phyloP scores from a whole-genome alignment of 2,113 vertebrate genomes.

The Orycteropus afer region DNA sequence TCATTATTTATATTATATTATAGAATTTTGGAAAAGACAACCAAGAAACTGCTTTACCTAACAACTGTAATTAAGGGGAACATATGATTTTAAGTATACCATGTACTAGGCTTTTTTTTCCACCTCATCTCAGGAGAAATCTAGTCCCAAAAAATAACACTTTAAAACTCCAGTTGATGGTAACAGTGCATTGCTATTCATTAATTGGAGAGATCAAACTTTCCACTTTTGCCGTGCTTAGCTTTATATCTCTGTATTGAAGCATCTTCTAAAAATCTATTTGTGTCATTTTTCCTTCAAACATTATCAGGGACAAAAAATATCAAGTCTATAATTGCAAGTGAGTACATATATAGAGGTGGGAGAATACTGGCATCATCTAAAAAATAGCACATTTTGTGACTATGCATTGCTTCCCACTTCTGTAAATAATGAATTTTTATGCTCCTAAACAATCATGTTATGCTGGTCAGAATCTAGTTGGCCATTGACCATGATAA shows the following conservation, averaged over 20 bases:
- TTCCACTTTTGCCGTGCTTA: background rate
- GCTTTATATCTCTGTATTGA: background rate
- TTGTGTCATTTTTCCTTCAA: constrained; percentile 63
- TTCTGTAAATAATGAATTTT: constrained; percentile 53
- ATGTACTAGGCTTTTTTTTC: background rate
- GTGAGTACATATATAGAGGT: constrained; percentile 48
- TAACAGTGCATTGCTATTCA: background rate
- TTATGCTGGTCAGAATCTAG: background rate
- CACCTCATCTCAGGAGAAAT: background rate
- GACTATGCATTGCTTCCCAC: background rate
- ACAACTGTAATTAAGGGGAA: background rate
- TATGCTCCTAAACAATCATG: constrained; percentile 26
- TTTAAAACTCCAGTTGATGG: background rate
- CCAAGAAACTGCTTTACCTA: background rate
- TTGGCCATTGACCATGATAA: constrained; percentile 62
- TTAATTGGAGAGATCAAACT: constrained; percentile 10
- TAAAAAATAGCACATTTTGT: constrained; percentile 23
- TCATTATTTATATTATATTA: too few species aligned
- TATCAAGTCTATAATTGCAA: constrained; percentile 22
- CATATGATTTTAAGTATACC: constrained; percentile 11
- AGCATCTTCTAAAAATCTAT: constrained; percentile 38
- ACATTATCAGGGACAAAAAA: constrained; percentile 49
- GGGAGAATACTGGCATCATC: constrained; percentile 29
- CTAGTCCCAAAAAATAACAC: background rate
- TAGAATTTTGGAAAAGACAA: constrained; percentile 1